Percentiles rank a stretch among this genome's conserved stretches.
phyloP scores from a whole-genome alignment of 2,113 vertebrate genomes.

The Ctenodactylus gundi region DNA sequence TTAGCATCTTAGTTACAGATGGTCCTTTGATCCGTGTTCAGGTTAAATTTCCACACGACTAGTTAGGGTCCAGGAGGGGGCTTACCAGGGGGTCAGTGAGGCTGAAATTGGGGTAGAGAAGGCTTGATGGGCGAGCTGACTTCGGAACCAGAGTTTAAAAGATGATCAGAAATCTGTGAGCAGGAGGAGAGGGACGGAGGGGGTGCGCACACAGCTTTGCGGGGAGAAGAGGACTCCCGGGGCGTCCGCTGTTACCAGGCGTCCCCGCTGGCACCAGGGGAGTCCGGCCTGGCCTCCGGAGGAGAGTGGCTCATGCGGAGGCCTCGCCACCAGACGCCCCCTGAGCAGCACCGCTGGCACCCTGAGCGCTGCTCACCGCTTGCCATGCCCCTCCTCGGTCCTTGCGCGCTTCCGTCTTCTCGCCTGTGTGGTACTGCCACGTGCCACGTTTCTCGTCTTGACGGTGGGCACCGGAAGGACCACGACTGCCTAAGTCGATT shows the following conservation, averaged over 20 bases:
- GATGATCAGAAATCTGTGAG: neutral
- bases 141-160: neutral
- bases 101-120: neutral
- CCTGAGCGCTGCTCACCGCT: too few relatives aligned
- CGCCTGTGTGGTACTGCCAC: neutral
- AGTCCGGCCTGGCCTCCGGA: neutral
- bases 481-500: neutral
- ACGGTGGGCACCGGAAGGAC: neutral
- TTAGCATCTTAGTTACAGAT: neutral
- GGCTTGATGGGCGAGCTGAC: neutral
- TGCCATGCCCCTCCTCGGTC: fast-evolving
- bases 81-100: neutral
- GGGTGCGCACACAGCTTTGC: neutral
- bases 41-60: neutral
- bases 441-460: neutral
- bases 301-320: neutral
- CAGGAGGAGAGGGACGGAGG: neutral
- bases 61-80: neutral
- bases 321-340: neutral
- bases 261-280: too few relatives aligned
- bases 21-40: neutral
- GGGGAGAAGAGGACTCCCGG: neutral
- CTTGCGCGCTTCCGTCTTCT: neutral
- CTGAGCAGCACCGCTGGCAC: too few relatives aligned
- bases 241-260: neutral